These are phyloP conservation scores for Liopterus haemorrhoidalis DNA, from an alignment of 2,888 invertebrate genomes.

Conservation along the genomic window DNA sequence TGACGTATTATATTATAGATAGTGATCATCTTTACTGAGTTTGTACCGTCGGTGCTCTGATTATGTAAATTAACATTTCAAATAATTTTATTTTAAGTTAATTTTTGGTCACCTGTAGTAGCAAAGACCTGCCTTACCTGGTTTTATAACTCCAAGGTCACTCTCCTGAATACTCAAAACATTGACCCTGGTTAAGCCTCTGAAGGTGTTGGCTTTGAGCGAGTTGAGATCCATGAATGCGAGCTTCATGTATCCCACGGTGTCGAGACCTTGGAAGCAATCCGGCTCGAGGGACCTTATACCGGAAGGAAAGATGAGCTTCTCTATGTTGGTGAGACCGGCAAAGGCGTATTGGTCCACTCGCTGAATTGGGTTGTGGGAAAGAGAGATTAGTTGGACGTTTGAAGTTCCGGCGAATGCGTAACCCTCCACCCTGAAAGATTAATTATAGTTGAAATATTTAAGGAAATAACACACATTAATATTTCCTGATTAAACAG, in stretches of 20 bases:
- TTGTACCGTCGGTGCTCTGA: no score
- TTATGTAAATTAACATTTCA: no score
- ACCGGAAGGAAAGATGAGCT: conserved; percentile 77
- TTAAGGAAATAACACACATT: no score
- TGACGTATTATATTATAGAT: no score
- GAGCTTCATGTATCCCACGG: conserved; percentile 73
- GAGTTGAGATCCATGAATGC: conserved; percentile 78
- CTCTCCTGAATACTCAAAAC: conserved; percentile 75
- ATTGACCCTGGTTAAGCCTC: conserved; percentile 69
- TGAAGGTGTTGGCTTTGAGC: conserved; percentile 65
- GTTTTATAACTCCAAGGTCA: conserved; percentile 67
- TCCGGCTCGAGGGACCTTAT: conserved; percentile 69
- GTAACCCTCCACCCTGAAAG: conserved; percentile 61
- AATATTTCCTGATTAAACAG: no score
- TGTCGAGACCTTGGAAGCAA: conserved; percentile 75
- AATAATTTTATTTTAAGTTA: no score
- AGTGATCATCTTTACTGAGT: no score
- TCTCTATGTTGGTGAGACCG: conserved; percentile 74
- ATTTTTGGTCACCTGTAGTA: no score
- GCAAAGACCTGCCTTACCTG: no score
- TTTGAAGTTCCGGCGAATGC: conserved; percentile 84
- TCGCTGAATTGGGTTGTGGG: conserved; percentile 76
- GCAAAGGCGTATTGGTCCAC: conserved; percentile 80
- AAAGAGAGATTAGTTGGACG: conserved; percentile 72
- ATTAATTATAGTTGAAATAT: no score